phyloP scores from a whole-genome alignment of 2,113 vertebrate species.

The Lontra canadensis region DNA sequence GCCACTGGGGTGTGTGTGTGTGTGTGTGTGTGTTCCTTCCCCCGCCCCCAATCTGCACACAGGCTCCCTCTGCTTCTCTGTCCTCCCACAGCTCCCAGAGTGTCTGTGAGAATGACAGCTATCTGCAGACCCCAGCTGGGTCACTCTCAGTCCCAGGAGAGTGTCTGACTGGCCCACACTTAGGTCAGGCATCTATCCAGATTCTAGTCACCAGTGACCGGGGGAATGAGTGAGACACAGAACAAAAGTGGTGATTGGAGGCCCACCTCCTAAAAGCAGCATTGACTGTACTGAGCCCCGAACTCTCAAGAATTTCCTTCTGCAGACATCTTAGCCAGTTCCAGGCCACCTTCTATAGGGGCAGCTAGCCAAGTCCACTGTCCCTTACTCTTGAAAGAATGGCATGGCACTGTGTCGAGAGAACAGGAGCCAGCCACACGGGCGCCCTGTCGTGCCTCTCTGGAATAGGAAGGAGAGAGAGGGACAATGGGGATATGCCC shows the following conservation, averaged over 20 bases:
- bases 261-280: neutral
- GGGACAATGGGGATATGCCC: neutral
- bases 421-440: fast-evolving
- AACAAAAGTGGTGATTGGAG: neutral
- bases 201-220: neutral
- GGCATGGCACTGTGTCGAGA: neutral
- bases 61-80: neutral
- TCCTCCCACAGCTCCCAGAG: neutral
- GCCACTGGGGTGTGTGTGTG: neutral
- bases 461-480: neutral
- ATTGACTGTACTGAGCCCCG: neutral
- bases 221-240: neutral
- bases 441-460: neutral
- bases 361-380: neutral
- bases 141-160: neutral
- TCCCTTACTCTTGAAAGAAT: neutral
- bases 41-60: neutral
- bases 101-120: neutral
- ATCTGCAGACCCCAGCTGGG: neutral
- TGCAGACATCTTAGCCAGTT: neutral
- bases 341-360: neutral
- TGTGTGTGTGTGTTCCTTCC: neutral
- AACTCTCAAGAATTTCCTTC: neutral
- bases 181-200: neutral
- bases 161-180: neutral